Conservation (phyloP, 2,113 vertebrate genomes). For the Eubucco bourcierii region DNA sequence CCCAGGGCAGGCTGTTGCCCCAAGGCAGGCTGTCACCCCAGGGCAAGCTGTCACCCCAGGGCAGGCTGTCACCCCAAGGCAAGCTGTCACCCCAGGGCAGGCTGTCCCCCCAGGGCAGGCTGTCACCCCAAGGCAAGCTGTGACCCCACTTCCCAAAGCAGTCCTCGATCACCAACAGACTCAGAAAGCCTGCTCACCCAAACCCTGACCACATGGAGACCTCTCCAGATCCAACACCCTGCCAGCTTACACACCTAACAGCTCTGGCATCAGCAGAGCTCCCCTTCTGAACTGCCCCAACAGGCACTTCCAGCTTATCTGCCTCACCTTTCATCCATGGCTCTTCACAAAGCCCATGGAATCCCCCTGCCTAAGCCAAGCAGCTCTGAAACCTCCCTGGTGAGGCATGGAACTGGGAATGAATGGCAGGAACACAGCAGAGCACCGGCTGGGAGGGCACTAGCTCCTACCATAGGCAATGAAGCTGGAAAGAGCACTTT, state of each 20-base stretch:
- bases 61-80: neutral
- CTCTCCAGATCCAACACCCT: neutral
- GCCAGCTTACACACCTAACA: neutral
- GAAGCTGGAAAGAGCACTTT: neutral
- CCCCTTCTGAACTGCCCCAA: neutral
- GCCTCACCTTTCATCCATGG: neutral
- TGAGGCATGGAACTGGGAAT: neutral
- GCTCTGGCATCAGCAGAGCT: neutral
- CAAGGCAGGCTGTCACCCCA: neutral
- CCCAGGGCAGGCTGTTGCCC: neutral
- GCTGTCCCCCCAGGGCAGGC: neutral
- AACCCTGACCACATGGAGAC: neutral
- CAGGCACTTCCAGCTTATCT: constrained; percentile 26
- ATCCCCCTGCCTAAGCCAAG: accelerated
- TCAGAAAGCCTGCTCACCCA: neutral
- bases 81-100: neutral
- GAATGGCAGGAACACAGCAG: neutral
- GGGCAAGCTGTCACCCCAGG: neutral
- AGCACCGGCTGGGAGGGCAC: neutral
- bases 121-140: neutral
- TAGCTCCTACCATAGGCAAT: neutral
- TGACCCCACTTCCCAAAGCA: neutral
- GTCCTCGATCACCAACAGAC: neutral
- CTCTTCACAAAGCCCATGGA: neutral
- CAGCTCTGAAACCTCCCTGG: neutral